Evolutionary conservation across 23 tunicate species (phyloP), one percentile per base, ranked within the genome.

Genomic region (Pegea sp.): DNA sequence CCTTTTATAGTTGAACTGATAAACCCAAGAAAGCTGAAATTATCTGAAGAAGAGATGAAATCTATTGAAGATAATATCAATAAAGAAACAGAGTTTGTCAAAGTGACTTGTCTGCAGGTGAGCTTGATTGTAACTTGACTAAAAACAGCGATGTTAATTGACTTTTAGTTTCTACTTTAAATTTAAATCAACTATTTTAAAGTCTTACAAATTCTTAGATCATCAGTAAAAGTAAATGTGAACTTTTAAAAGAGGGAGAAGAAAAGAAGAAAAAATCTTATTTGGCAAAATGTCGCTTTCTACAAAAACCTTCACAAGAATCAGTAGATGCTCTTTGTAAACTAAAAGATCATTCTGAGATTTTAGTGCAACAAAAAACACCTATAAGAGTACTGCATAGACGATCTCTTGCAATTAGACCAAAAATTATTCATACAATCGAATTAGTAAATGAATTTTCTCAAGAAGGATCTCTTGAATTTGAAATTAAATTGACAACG

Each of bases 341-440:
- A 23, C 62, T 84, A 1, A 25, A 44, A 6, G 18, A 56, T 24
- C 16, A 64, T 38, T 61, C 26, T 3, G 65, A 71, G 24, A 2
- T 66, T 32, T 57, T 53, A 29, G 30, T 89, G 2, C 33, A 77
- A 6, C 98, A 89, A 57, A 71, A 66, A 23, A 89, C 98, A 0
- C 98, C 98, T 0, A 65, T 89, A 5, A 60, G 98, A 44, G 98
- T 89, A 8, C 53, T 91, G 22, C 99, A 91, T 64, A 58, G 99
- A 26, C 38, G 99, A 3, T 72, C 77, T 27, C 42, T 68, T 5
- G 93, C 91, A 8, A 57, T 51, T 3, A 31, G 93, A 25, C 29
- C 54, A 0, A 53, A 74, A 42, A 31, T 20, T 16, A 61, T 91
- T 58, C 77, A 67, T 57, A 18, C 54, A n/a, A 44, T 90, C 19